Evolutionary conservation across 2,113 vertebrate species (phyloP).

Genomic region (Chauna torquata): DNA sequence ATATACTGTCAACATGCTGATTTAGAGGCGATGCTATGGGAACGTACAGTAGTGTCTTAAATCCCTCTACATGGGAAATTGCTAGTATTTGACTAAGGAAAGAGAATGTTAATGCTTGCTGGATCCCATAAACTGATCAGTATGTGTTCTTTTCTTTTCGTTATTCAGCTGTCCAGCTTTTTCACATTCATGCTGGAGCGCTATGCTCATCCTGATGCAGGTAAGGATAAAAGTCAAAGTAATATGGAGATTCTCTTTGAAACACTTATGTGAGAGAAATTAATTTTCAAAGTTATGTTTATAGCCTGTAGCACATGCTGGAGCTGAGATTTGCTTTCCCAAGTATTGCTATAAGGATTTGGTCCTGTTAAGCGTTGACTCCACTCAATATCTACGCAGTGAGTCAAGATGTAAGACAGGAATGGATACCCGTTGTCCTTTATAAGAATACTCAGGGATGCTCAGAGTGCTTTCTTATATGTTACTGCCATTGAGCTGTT

Average conservation of each 20-base stretch:
- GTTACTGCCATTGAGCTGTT: neutral
- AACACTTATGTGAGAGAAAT: neutral
- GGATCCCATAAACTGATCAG: neutral
- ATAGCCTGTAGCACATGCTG: accelerated
- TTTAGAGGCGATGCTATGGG: neutral
- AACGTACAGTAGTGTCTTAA: neutral
- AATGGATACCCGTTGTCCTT: neutral
- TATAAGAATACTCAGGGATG: neutral
- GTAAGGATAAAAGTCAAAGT: conserved; percentile 72
- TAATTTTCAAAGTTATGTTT: neutral
- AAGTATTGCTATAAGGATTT: neutral
- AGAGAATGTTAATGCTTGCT: neutral
- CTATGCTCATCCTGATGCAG: conserved; percentile 78
- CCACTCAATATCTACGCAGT: neutral
- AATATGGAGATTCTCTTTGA: neutral
- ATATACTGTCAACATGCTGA: neutral
- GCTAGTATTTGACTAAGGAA: neutral
- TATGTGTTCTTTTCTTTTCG: conserved; percentile 58
- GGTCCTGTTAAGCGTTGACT: neutral
- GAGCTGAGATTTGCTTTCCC: neutral
- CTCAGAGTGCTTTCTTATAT: neutral
- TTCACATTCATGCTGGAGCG: conserved; percentile 95
- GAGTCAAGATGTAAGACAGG: neutral
- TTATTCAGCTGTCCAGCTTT: conserved; percentile 89
- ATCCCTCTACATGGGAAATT: neutral